A percentile compares a stretch with the other conserved stretches of the same genome.
These are phyloP conservation scores for Drosophila lutescens DNA, from an alignment of 2,888 invertebrate genomes.

Conservation along the genomic window DNA sequence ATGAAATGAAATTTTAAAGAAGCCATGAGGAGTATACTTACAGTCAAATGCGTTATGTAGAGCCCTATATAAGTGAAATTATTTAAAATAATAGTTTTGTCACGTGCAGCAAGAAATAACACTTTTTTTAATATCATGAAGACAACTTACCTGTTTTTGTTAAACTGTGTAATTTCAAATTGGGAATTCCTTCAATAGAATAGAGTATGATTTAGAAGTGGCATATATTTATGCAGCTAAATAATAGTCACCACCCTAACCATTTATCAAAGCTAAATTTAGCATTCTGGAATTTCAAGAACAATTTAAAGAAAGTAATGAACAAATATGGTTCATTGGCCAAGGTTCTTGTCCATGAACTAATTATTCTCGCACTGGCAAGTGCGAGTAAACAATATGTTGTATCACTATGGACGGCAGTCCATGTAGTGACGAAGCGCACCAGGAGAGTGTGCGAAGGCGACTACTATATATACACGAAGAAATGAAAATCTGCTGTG, in stretches of 20 bases:
- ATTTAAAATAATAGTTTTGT: slow-evolving; percentile 64
- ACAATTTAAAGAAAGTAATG: slow-evolving; percentile 39
- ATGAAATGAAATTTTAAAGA: slow-evolving; percentile 57
- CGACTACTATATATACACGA: too few relatives aligned
- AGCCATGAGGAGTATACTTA: slow-evolving; percentile 10
- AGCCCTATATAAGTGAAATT: slow-evolving; percentile 53
- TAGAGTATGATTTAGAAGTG: neutral
- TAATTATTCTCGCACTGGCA: slow-evolving; percentile 23
- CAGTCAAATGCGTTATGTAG: slow-evolving; percentile 55
- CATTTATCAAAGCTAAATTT: slow-evolving; percentile 49
- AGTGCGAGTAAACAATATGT: slow-evolving; percentile 28
- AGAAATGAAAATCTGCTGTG: too few relatives aligned
- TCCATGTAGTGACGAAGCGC: too few relatives aligned
- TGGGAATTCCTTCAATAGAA: slow-evolving; percentile 49
- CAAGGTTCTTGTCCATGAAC: slow-evolving; percentile 19
- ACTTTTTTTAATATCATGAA: slow-evolving; percentile 44
- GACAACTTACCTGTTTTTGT: slow-evolving; percentile 37
- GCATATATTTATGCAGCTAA: slow-evolving; percentile 22
- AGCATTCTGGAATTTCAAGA: slow-evolving; percentile 56
- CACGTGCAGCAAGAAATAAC: slow-evolving; percentile 33
- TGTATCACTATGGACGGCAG: too few relatives aligned
- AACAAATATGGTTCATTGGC: slow-evolving; percentile 31
- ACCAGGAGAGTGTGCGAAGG: too few relatives aligned
- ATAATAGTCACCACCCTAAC: slow-evolving; percentile 50
- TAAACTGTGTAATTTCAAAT: slow-evolving; percentile 29